A percentile compares a stretch with the other conserved stretches of the same genome.
Conservation (phyloP, 2,113 vertebrate species). For the Burhinus oedicnemus region DNA sequence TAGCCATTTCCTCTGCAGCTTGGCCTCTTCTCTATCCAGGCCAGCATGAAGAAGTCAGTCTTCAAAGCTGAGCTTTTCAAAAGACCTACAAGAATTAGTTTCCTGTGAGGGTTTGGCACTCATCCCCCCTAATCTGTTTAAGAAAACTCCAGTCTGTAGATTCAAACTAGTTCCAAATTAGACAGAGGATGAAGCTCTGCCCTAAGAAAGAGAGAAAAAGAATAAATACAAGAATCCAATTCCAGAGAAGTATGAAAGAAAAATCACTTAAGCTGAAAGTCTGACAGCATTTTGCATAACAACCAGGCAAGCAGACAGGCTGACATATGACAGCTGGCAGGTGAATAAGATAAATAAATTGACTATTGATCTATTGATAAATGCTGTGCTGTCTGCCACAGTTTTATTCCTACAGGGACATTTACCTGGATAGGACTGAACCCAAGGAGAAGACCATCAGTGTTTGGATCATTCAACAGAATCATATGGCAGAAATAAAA, state of each 20-base stretch:
- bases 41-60: slow-evolving; percentile 9
- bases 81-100: slow-evolving; percentile 45
- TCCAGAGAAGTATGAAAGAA: neutral
- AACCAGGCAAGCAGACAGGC: slow-evolving; percentile 4
- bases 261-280: slow-evolving; percentile 24
- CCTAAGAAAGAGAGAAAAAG: neutral
- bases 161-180: slow-evolving; percentile 35
- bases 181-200: neutral
- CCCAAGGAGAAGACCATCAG: neutral
- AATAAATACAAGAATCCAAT: neutral
- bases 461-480: neutral
- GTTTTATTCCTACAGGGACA: neutral
- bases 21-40: slow-evolving; percentile 11
- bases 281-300: slow-evolving; percentile 20
- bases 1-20: neutral
- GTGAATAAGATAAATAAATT: slow-evolving; percentile 33
- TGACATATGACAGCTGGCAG: slow-evolving; percentile 8
- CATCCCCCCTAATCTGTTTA: slow-evolving; percentile 25
- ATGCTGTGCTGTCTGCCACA: neutral
- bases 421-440: neutral
- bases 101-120: slow-evolving; percentile 36
- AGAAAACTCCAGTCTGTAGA: slow-evolving; percentile 14
- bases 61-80: slow-evolving; percentile 57
- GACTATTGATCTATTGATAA: slow-evolving; percentile 45
- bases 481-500: neutral